Conservation (phyloP, 2,113 vertebrate species). For the Psilopsiagon aymara region DNA sequence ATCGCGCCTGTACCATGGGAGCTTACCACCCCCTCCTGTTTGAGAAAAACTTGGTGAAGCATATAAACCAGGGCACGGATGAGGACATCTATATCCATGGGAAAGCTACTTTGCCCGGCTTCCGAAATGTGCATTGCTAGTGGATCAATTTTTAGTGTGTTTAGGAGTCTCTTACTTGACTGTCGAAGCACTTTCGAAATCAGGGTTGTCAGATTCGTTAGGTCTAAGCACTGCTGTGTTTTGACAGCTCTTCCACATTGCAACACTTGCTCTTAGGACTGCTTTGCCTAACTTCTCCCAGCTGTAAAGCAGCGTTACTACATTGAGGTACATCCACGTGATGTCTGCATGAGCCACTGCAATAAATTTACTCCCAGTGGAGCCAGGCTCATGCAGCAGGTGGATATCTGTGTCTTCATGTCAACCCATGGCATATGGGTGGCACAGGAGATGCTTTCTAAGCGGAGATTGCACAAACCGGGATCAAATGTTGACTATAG, state of each 20-base stretch:
- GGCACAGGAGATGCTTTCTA: not conserved
- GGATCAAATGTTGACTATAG: not conserved
- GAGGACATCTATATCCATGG: conserved; percentile 73
- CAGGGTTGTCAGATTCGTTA: conserved; percentile 15
- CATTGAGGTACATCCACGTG: not conserved
- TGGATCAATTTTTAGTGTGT: not conserved
- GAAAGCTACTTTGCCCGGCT: conserved; percentile 77
- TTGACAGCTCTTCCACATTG: conserved; percentile 19
- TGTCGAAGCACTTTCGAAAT: conserved; percentile 57
- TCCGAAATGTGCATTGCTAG: conserved; percentile 66
- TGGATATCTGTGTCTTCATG: conserved; percentile 1
- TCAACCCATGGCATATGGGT: fast-evolving
- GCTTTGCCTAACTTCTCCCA: not conserved
- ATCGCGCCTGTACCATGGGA: conserved; percentile 80
- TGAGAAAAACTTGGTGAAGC: conserved; percentile 83
- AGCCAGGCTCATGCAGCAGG: not conserved
- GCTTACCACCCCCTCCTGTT: conserved; percentile 82
- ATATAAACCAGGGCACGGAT: conserved; percentile 75
- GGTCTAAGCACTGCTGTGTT: conserved; percentile 44
- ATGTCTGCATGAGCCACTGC: not conserved
- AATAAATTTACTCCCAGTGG: not conserved
- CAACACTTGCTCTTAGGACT: conserved; percentile 24
- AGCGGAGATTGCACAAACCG: not conserved
- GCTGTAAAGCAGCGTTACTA: not conserved
- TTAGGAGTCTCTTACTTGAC: not conserved